phyloP scores from a whole-genome alignment of 2,888 invertebrate genomes.

The Imbricaverruca yamaguchii region DNA sequence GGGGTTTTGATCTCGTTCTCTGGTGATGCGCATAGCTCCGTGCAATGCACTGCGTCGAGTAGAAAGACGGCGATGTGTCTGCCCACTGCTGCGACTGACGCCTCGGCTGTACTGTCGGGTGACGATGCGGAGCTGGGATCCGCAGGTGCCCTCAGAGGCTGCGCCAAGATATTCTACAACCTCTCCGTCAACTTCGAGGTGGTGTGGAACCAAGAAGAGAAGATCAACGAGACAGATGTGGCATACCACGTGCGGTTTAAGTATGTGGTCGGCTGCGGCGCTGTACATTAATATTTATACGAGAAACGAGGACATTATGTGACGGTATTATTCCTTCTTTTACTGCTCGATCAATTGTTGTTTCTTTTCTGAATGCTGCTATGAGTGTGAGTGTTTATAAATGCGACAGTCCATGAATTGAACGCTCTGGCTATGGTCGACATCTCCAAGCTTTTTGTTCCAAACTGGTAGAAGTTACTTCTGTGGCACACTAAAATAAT shows the following conservation, averaged over 20 bases:
- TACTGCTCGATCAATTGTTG: neutral
- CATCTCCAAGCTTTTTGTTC: too few relatives aligned
- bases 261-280: neutral
- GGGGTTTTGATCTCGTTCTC: too few relatives aligned
- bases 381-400: neutral
- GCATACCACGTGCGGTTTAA: neutral
- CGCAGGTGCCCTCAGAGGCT: slow-evolving; percentile 16
- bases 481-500: too few relatives aligned
- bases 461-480: too few relatives aligned
- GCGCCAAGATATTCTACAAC: slow-evolving; percentile 23
- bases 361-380: neutral
- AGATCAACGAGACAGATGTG: neutral
- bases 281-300: neutral
- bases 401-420: neutral
- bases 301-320: neutral
- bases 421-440: neutral
- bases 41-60: too few relatives aligned
- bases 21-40: too few relatives aligned
- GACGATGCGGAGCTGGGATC: too few relatives aligned
- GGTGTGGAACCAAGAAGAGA: slow-evolving; percentile 18
- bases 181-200: slow-evolving; percentile 24
- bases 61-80: too few relatives aligned
- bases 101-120: too few relatives aligned
- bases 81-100: too few relatives aligned
- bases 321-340: neutral